A percentile compares a stretch with the other conserved stretches of the same genome.
Evolutionary conservation across 2,113 vertebrate species (phyloP).

Genomic region (Carollia perspicillata): DNA sequence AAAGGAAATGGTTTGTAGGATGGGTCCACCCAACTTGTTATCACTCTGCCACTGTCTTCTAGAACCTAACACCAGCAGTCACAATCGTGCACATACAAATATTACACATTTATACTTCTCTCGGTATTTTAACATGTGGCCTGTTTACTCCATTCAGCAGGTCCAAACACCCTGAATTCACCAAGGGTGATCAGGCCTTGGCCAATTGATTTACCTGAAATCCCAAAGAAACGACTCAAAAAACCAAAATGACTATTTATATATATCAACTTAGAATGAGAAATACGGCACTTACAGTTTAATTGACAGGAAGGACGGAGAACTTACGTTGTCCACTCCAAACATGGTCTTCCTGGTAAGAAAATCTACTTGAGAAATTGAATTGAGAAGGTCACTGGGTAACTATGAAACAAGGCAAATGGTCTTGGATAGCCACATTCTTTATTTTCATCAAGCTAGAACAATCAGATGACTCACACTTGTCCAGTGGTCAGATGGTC

Average conservation of each 20-base stretch:
- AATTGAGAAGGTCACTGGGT: background rate
- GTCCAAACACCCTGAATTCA: background rate
- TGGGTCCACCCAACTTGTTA: background rate
- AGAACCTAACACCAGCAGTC: background rate
- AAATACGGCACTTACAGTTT: background rate
- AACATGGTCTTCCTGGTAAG: slow-evolving; percentile 11
- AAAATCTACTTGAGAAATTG: slow-evolving; percentile 18
- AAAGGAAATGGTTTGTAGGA: background rate
- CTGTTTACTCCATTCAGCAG: background rate
- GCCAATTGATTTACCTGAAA: slow-evolving; percentile 7
- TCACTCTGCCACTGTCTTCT: background rate
- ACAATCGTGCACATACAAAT: background rate
- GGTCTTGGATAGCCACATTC: background rate
- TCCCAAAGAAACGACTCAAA: slow-evolving; percentile 21
- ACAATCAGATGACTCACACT: background rate
- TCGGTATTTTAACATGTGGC: background rate
- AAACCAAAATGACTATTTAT: slow-evolving; percentile 22
- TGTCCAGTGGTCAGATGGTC: background rate
- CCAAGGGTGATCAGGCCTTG: background rate
- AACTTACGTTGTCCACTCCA: background rate
- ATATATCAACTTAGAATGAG: slow-evolving; percentile 38
- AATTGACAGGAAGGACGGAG: background rate
- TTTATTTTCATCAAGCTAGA: background rate
- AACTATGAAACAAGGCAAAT: background rate
- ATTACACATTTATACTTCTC: background rate